Base-by-base conservation (phyloP, 92 coral and sea anemone genomes). In the Palythoa heliodiscus region DNA sequence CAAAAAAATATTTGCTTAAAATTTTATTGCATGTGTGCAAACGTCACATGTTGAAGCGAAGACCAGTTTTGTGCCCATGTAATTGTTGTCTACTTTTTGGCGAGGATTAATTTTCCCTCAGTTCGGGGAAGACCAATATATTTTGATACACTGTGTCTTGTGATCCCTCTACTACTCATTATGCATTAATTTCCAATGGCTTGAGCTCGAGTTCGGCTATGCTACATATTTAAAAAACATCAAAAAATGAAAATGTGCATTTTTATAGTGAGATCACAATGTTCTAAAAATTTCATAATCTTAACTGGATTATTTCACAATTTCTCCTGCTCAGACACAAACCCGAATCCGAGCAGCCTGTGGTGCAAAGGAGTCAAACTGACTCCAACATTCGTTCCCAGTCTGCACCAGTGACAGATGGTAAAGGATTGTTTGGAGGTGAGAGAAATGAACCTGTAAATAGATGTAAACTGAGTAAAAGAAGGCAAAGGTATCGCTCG, bases 371-470 rank as follows among this genome's bases (percentile, higher is more conserved):
- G 82, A 91, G 95, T 52, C 92, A 91, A 75, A 93, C 97, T 48
- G 97, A 93, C 81, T 67, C 77, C 69, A 86, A 43, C 39, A 89
- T 93, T 22, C 84, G 97, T 19, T 93, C 97, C 64, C 92, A 89
- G 4, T 93, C 97, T 19, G 97, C 95, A 2, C 97, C 97, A 12
- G 50, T 93, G 52, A 91, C 87, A 52, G 90, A 87, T 35, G 93
- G 93, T 58, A 70, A 91, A 53, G 97, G 97, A 67, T 16, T 93
- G 70, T 84, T 93, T 70, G 97, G 97, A 87, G 94, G 94, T 87
- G 64, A 83, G 80, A 14, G 37, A 68, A 24, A 11, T 16, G 24
- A 20, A 24, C 25, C n/a, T 13, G 71, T 10, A 39, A 68, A 68
- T 24, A 12, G 16, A 12, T 12, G 63, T 13, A 17, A 17, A 24